Evolutionary conservation across 1,140 invertebrate species (phyloP), one percentile per base, ranked within the genome.

Genomic region (Drosophila ercepeae): DNA sequence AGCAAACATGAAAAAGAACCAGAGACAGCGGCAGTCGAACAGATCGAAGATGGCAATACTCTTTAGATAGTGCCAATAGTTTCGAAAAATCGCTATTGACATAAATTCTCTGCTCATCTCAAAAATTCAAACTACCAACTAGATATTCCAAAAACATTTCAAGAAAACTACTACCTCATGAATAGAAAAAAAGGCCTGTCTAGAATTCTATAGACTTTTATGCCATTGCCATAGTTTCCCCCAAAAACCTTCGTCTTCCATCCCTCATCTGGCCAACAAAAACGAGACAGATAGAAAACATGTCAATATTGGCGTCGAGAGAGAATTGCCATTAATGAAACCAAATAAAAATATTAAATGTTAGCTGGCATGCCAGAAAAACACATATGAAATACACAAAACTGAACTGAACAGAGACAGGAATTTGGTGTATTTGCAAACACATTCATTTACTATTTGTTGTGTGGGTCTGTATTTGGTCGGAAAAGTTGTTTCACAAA

Each of bases 291-390:
- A 72, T 52, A 73, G 45, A 44, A 25, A 63, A 53, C 61, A 70
- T 60, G 78, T 83, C 78, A 82, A 82, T 77, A 81, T 76, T 81
- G 71, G 53, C 59, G 45, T 39, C 59, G 39, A 18, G 39, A 72
- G 27, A 75, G 54, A 60, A 70, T 75, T 61, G 54, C 55, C 71
- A 64, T 79, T 75, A 81, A 86, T 73, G 82, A 84, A 81, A 84
- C 68, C 72, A 86, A 84, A 84, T 77, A 86, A 79, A 84, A 84
- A 73, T 72, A 84, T 78, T 67, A 64, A 84, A 71, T 73, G 73
- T 52, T 75, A 74, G 64, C 61, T 49, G 64, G 42, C 61, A 82
- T 64, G 53, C 36, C 68, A 65, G 46, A 23, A 64, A 60, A 45
- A 63, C 42, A 55, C 42, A 68, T 36, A 55, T 32, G 34, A 55